Conservation (phyloP, 2,113 vertebrate genomes). For the Hyperoodon ampullatus region DNA sequence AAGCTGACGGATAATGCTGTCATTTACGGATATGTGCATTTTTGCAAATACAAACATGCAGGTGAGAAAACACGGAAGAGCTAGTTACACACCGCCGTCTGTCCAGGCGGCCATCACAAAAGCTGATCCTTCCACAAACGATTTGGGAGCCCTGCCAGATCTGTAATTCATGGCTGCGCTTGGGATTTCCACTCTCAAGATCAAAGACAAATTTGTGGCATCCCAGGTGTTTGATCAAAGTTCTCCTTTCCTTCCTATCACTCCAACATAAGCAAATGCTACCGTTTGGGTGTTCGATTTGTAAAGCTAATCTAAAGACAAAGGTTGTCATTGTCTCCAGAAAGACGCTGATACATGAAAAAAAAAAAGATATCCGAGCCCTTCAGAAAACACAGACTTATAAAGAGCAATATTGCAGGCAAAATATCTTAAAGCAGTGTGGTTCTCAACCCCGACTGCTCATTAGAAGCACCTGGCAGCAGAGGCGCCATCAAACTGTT, state of each 20-base stretch:
- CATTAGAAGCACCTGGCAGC: background rate
- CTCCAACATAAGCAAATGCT: background rate
- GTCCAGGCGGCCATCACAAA: background rate
- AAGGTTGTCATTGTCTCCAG: background rate
- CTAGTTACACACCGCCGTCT: background rate
- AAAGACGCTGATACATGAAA: background rate
- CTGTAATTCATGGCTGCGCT: background rate
- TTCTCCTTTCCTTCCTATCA: background rate
- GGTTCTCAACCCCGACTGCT: background rate
- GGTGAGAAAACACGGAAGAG: background rate
- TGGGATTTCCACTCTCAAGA: background rate
- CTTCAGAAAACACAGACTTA: background rate
- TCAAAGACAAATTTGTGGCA: constrained; percentile 38
- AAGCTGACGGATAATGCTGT: background rate
- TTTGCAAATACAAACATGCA: background rate
- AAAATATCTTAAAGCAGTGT: background rate
- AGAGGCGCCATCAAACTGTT: background rate
- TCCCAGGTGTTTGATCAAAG: constrained; percentile 1
- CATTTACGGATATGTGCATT: background rate
- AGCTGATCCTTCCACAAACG: background rate
- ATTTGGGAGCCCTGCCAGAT: background rate
- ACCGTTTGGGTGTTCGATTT: background rate
- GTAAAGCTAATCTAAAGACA: constrained; percentile 4
- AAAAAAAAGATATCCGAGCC: background rate
- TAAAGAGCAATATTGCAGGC: background rate